These are phyloP conservation scores for Abscondita cerata DNA, from an alignment of 2,888 invertebrate species.

Conservation along the genomic window DNA sequence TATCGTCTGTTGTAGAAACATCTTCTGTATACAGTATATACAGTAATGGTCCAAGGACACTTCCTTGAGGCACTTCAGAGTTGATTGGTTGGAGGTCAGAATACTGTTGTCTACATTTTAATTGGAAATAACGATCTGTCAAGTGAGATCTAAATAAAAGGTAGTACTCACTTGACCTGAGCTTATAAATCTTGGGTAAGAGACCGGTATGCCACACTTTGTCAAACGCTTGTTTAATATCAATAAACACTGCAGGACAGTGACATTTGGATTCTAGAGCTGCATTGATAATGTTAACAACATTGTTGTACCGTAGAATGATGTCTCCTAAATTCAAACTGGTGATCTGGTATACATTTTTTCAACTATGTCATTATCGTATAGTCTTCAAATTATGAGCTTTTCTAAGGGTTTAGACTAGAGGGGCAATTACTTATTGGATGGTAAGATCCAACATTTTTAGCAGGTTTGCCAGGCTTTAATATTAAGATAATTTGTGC, in stretches of 20 bases:
- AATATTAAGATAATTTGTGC: no score
- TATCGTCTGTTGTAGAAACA: background rate
- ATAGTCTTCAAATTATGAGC: no score
- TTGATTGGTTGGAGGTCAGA: background rate
- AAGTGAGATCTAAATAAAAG: background rate
- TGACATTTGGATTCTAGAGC: no score
- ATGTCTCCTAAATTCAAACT: background rate
- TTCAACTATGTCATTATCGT: background rate
- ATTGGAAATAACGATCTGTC: background rate
- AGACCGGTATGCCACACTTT: no score
- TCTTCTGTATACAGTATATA: background rate
- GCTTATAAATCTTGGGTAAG: background rate
- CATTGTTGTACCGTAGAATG: background rate
- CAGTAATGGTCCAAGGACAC: background rate
- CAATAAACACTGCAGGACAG: no score
- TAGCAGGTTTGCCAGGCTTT: background rate
- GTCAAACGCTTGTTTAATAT: no score
- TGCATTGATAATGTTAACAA: conserved; percentile 1
- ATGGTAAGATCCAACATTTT: background rate
- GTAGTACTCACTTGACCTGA: background rate
- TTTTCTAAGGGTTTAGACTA: no score
- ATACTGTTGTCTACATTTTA: no score
- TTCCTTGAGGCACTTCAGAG: background rate
- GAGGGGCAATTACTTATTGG: background rate
- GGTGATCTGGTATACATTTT: background rate